These are phyloP conservation scores for Proctacanthus coquilletti DNA, from an alignment of 1,140 invertebrate genomes.

Conservation along the genomic window DNA sequence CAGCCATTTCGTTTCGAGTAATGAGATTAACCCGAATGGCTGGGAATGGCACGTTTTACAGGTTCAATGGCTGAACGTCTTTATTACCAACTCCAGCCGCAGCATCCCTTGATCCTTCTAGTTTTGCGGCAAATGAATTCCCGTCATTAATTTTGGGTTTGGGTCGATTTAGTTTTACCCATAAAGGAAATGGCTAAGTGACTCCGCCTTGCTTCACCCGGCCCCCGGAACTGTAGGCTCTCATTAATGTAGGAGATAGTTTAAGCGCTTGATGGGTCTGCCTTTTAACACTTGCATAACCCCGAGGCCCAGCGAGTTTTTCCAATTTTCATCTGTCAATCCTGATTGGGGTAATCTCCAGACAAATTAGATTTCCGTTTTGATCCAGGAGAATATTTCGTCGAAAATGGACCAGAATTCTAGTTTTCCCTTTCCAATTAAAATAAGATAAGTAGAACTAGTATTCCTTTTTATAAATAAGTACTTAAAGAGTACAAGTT, in stretches of 20 bases:
- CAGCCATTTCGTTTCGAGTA: too few species aligned
- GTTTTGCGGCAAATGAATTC: background rate
- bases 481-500: too few species aligned
- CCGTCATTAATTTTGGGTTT: slow-evolving; percentile 1
- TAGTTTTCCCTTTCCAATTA: background rate
- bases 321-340: too few species aligned
- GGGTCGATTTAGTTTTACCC: background rate
- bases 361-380: too few species aligned
- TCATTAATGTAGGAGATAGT: background rate
- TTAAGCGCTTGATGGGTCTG: background rate
- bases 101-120: background rate
- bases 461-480: background rate
- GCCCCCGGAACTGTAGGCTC: background rate
- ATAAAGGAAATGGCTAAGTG: slow-evolving; percentile 1
- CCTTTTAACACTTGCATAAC: background rate
- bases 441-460: background rate
- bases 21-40: background rate
- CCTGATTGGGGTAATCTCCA: too few species aligned
- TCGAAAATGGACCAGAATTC: background rate
- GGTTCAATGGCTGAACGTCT: background rate
- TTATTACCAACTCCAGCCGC: background rate
- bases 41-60: background rate
- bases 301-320: too few species aligned
- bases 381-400: too few species aligned
- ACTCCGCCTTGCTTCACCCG: background rate